Base-by-base conservation (phyloP, 2,113 vertebrate genomes). In the Chaenocephalus aceratus region DNA sequence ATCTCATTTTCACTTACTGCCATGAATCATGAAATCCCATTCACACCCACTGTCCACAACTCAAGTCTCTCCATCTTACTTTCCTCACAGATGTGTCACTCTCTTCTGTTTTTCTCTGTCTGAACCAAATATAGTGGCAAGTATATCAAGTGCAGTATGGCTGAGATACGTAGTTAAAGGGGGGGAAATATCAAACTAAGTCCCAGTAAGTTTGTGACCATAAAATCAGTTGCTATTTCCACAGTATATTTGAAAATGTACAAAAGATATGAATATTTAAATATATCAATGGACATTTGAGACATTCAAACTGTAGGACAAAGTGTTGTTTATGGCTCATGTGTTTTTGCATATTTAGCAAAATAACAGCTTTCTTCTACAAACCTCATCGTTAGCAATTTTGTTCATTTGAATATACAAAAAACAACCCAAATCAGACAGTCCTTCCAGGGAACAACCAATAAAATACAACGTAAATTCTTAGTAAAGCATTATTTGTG, bases 1-100 rank as follows among this genome's bases (percentile, higher is more conserved):
- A 30, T 73, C 69, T 23, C 36, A 83, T 69, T 83, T 83, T 83
- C 65, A 74, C 76, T 59, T 74, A 80, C 72, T 74, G 79, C 70
- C 77, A 6, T 53, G 4, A 10, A 64, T 30, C 30, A 84, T 61
- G 68, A 72, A 86, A 86, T 80, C 79, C 72, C 45, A 82, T 89
- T 88, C 75, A 80, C 87, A 84, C 87, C 70, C 23, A 59, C 79
- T 41, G 36, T 41, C 30, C 30, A 4, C 66, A 61, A n/a, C 34
- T 81, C 51, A 41, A 69, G 59, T 58, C 59, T 53, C 48, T 14
- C 66, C 41, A 18, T 34, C 52, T 58, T 66, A 41, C 75, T 23
- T n/a, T 21, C 8, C 59, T 85, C 63, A 56, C 80, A 72, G 34
- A 77, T 73, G 52, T 88, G 76, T 67, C 79, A 75, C 54, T 66